Evolutionary conservation across 2,888 invertebrate species (phyloP).

Genomic region (Hirtodrosophila cameraria): DNA sequence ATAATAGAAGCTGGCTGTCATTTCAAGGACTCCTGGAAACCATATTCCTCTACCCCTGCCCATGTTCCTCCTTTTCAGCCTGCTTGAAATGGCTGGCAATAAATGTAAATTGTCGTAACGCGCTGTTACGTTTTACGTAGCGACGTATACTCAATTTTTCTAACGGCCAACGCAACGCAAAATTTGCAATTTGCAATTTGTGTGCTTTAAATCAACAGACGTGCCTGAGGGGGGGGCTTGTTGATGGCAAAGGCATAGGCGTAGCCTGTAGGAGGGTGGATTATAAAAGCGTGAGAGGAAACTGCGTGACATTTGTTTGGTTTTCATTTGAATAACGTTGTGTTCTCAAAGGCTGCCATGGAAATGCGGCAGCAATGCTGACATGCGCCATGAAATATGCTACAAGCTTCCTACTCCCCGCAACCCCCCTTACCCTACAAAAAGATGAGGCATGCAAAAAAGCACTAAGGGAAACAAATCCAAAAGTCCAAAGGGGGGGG

Average conservation of each 20-base stretch:
- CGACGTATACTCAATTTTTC: constrained; percentile 44
- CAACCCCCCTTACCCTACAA: neutral
- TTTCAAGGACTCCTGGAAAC: constrained; percentile 6
- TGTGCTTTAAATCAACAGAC: constrained; percentile 64
- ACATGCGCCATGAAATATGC: no score
- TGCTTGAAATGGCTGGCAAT: constrained; percentile 37
- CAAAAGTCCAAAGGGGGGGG: constrained; percentile 1
- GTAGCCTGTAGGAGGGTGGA: neutral
- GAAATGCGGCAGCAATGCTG: constrained; percentile 36
- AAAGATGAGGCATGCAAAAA: constrained; percentile 21
- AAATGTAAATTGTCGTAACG: constrained; percentile 54
- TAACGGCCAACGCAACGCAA: constrained; percentile 30
- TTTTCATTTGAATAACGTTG: constrained; percentile 63
- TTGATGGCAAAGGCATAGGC: neutral
- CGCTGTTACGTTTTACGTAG: constrained; percentile 33
- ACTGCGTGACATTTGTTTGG: constrained; percentile 74
- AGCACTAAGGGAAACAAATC: neutral
- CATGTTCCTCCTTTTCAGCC: neutral
- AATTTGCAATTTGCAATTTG: constrained; percentile 45
- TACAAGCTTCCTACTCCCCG: no score
- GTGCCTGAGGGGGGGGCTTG: neutral
- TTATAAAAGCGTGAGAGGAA: constrained; percentile 24
- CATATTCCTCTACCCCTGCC: neutral
- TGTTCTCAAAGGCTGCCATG: constrained; percentile 64
- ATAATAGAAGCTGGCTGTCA: constrained; percentile 45